Conservation (phyloP, 64 coral and sea anemone species). For the Pocillopora verrucosa region DNA sequence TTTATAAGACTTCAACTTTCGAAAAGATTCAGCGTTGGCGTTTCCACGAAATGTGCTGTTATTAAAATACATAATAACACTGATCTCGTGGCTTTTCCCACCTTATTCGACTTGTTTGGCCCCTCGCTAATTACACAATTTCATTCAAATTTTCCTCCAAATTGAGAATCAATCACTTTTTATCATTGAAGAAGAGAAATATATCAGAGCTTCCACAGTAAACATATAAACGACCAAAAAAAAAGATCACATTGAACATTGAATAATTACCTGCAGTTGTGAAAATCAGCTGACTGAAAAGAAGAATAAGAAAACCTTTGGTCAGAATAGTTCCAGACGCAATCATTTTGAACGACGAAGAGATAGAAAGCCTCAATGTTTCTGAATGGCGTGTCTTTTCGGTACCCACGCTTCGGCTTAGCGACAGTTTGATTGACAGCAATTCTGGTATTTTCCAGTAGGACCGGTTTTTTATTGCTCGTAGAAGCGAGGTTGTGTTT, state of each 20-base stretch:
- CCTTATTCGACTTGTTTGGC: too few species aligned
- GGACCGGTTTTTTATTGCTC: slow-evolving; percentile 6
- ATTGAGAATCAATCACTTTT: too few species aligned
- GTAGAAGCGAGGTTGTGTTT: not conserved
- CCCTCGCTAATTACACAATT: too few species aligned
- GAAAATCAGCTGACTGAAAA: not conserved
- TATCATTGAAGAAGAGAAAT: too few species aligned
- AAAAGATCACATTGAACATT: not conserved
- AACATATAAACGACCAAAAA: not conserved
- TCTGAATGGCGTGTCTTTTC: not conserved
- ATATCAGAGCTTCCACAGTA: too few species aligned
- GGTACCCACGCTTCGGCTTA: not conserved
- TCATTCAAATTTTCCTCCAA: too few species aligned
- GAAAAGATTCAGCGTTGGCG: too few species aligned
- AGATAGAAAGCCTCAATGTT: not conserved
- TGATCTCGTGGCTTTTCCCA: too few species aligned
- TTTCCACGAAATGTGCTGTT: too few species aligned
- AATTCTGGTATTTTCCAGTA: not conserved
- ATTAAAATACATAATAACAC: too few species aligned
- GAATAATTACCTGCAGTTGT: not conserved
- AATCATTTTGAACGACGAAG: not conserved
- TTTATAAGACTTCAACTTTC: too few species aligned
- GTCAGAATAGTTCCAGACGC: not conserved
- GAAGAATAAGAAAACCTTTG: not conserved
- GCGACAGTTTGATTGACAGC: not conserved